These are phyloP conservation scores for Prunella fulvescens DNA, from an alignment of 2,113 vertebrate species.

Conservation along the genomic window DNA sequence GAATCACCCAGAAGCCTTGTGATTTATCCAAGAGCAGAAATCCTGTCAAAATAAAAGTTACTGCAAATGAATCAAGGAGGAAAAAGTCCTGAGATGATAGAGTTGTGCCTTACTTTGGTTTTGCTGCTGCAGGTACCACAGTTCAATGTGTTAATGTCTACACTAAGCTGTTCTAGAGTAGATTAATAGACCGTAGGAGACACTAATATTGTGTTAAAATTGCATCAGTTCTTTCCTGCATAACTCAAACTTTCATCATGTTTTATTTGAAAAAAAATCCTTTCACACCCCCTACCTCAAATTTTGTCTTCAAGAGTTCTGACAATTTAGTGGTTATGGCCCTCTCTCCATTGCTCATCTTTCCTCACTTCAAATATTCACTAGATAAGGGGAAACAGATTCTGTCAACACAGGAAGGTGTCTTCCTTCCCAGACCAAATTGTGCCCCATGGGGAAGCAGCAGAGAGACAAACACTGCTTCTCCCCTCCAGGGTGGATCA, in stretches of 20 bases:
- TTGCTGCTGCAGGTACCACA: neutral
- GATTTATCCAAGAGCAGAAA: constrained; percentile 80
- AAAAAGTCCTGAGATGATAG: neutral
- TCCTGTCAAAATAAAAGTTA: constrained; percentile 69
- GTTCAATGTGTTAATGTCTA: neutral
- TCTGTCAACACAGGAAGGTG: accelerated
- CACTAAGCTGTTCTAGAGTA: neutral
- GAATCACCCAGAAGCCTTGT: constrained; percentile 90
- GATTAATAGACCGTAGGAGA: neutral
- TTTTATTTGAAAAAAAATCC: neutral
- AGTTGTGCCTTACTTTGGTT: neutral
- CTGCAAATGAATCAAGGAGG: neutral
- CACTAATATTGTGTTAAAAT: neutral
- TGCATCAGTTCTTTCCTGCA: neutral
- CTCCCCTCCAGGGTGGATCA: neutral
- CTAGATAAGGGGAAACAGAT: neutral
- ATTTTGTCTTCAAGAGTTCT: neutral
- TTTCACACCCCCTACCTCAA: neutral
- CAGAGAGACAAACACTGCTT: neutral
- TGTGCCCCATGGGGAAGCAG: neutral
- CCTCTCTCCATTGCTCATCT: neutral
- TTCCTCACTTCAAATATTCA: neutral
- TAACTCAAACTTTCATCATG: neutral
- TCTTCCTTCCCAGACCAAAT: neutral
- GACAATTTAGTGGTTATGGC: neutral